phyloP scores from a whole-genome alignment of 2,888 invertebrate genomes.

The Aspidiotus rigidus region DNA sequence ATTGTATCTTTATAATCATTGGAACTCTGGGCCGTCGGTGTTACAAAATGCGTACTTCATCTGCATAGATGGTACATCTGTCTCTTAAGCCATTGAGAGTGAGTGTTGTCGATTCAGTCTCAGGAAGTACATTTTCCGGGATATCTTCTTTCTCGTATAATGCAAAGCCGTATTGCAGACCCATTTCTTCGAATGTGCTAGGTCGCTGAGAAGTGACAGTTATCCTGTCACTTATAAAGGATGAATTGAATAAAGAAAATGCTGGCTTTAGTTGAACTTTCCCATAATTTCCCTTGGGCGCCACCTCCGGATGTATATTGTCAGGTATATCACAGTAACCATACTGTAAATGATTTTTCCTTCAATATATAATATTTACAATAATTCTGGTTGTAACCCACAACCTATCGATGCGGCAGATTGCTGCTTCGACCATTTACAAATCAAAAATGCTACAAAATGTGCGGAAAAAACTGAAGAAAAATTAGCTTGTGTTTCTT shows the following conservation, averaged over 20 bases:
- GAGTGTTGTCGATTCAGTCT: conserved; percentile 45
- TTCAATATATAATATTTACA: too few species aligned
- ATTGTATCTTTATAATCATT: too few species aligned
- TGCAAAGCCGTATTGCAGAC: conserved; percentile 54
- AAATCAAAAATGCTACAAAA: too few species aligned
- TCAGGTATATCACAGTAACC: too few species aligned
- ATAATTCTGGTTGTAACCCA: too few species aligned
- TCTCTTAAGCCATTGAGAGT: conserved; percentile 54
- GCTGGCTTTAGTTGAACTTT: conserved; percentile 49
- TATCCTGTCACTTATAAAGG: conserved; percentile 31
- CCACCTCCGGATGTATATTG: conserved; percentile 46
- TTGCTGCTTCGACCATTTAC: too few species aligned
- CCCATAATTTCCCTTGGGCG: conserved; percentile 59
- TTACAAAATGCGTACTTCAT: conserved; percentile 36
- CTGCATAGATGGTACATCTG: conserved; percentile 57
- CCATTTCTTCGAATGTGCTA: conserved; percentile 54
- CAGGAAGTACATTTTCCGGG: conserved; percentile 37
- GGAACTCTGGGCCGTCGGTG: too few species aligned
- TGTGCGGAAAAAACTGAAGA: too few species aligned
- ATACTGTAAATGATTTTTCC: too few species aligned
- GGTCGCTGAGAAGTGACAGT: conserved; percentile 41
- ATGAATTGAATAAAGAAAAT: conserved; percentile 40
- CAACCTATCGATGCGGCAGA: too few species aligned
- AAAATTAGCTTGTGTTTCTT: too few species aligned
- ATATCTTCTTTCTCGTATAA: conserved; percentile 52